Base-by-base conservation (phyloP, 1,140 invertebrate genomes). In the Zaprionus ghesquierei region DNA sequence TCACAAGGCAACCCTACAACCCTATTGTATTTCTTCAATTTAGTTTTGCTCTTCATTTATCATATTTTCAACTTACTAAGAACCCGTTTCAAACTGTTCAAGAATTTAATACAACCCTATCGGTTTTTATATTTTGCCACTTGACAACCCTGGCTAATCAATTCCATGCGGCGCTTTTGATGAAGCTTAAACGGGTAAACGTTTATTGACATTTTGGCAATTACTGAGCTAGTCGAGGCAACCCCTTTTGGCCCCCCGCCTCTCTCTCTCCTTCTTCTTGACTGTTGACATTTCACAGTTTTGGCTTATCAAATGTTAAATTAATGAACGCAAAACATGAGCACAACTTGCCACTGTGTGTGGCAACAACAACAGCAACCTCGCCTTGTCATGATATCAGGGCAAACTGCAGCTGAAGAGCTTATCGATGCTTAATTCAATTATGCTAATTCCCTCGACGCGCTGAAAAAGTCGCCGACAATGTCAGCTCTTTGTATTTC, bases 391-490 rank as follows among this genome's bases (percentile, higher is more conserved):
- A 84, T 82, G 75, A 79, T 84, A 82, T 71, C 72, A 51, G 69
- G 33, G 55, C 35, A 25, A 41, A 31, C 61, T 75, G 77, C 64
- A 79, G 46, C 59, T 51, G 59, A 59, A 74, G 73, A 62, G 79
- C 84, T 89, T 89, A 89, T 89, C 84, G 76, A 80, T 84, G 74
- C 84, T 89, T 89, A 80, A 89, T 73, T 80, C 77, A 89, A 89
- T 89, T 89, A 89, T 89, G 84, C 65, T 84, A 89, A 89, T 89
- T 89, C 58, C 15, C 58, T 54, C 46, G 49, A 75, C 75, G 65
- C 82, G 84, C 66, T 82, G 51, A 70, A 75, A 53, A 66, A 62
- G 68, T 79, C 62, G 61, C 51, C 29, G 68, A 56, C 73, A 75
- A 50, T 79, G 82, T 87, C 75, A 41, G 59, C 53, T 46, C 23